Conservation (phyloP, 2,113 vertebrate genomes). For the Pachypanchax playfairii region DNA sequence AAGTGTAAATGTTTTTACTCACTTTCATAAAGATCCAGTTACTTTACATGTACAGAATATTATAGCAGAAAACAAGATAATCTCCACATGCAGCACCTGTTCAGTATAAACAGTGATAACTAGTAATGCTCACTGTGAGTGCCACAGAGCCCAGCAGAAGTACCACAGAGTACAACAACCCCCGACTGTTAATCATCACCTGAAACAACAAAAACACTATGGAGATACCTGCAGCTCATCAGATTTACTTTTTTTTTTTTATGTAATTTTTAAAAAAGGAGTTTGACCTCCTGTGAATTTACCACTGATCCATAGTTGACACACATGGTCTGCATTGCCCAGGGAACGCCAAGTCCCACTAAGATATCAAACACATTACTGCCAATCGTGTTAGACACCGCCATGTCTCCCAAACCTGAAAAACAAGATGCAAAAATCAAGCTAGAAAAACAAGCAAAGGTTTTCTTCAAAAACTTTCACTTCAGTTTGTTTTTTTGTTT, state of each 20-base stretch:
- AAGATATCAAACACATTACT: constrained; percentile 98
- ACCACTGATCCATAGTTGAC: constrained; percentile 88
- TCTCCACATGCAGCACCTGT: too few species aligned
- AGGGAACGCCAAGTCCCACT: constrained; percentile 92
- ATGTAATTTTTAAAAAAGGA: neutral
- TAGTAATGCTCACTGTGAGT: constrained; percentile 87
- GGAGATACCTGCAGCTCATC: too few species aligned
- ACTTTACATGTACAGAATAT: too few species aligned
- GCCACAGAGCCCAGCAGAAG: constrained; percentile 93
- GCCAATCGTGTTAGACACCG: constrained; percentile 95
- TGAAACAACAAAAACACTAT: too few species aligned
- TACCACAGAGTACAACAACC: constrained; percentile 92
- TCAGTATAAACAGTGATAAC: too few species aligned
- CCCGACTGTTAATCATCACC: constrained; percentile 96
- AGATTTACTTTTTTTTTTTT: neutral
- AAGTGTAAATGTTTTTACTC: too few species aligned
- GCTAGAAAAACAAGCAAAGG: neutral
- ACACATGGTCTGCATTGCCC: constrained; percentile 94
- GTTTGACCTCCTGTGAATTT: constrained; percentile 17
- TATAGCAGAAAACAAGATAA: too few species aligned
- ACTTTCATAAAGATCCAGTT: too few species aligned
- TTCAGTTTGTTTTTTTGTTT: neutral
- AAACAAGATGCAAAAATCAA: neutral
- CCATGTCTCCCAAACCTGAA: constrained; percentile 95
- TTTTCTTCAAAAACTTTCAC: neutral